Evolutionary conservation across 2,797 vertebrate genomes (phyloP).

Genomic region (Coregonus suidteri): DNA sequence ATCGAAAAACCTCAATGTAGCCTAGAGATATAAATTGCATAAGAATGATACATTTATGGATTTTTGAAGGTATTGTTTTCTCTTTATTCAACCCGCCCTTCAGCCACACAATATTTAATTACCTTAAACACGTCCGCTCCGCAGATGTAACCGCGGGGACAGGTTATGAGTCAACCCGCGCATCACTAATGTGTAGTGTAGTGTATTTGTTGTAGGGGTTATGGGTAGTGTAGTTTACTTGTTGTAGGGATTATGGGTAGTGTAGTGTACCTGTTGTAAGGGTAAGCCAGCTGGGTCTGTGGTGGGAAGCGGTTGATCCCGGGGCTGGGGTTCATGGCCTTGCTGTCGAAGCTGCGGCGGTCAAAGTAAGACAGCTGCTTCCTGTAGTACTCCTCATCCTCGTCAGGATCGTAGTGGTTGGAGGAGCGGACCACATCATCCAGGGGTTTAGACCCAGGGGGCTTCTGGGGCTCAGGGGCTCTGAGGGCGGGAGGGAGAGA

Average conservation of each 20-base stretch:
- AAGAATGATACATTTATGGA: no score
- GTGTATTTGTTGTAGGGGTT: no score
- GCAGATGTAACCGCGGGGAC: no score
- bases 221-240: neutral
- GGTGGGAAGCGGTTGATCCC: slow-evolving; percentile 81
- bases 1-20: no score
- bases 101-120: no score
- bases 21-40: no score
- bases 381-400: slow-evolving; percentile 96
- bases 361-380: slow-evolving; percentile 98
- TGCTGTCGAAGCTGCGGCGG: slow-evolving; percentile 91
- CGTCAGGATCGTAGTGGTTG: slow-evolving; percentile 92
- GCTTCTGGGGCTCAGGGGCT: slow-evolving; percentile 93
- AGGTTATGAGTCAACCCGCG: no score
- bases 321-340: slow-evolving; percentile 75
- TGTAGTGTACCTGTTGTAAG: slow-evolving; percentile 81
- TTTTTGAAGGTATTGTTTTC: no score
- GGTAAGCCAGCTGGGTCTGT: slow-evolving; percentile 82
- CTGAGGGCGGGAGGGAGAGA: slow-evolving; percentile 58
- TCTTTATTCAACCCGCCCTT: no score
- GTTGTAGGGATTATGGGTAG: slow-evolving; percentile 45
- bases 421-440: slow-evolving; percentile 84
- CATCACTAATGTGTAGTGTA: no score
- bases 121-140: no score
- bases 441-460: slow-evolving; percentile 82